Percentiles rank a stretch among this genome's conserved stretches.
Conservation (phyloP, 2,888 invertebrate genomes). For the Anagyrus pseudococci region DNA sequence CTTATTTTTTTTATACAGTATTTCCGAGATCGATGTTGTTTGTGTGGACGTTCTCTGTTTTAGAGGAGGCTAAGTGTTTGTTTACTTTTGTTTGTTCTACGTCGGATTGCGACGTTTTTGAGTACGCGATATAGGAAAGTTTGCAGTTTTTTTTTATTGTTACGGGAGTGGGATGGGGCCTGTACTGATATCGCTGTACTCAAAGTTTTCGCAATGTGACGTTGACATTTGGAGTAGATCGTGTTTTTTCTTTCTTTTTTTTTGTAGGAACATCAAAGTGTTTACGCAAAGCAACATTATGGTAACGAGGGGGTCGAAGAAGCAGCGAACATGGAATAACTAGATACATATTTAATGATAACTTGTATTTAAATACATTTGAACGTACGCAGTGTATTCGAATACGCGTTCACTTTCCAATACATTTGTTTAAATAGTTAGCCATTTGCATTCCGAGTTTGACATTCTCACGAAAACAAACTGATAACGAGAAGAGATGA, state of each 20-base stretch:
- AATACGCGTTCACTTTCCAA: background rate
- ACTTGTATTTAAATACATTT: background rate
- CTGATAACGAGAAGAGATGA: background rate
- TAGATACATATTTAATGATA: too few relatives aligned
- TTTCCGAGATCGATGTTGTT: background rate
- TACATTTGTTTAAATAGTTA: conserved; percentile 18
- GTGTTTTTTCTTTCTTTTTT: conserved; percentile 8
- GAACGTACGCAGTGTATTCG: background rate
- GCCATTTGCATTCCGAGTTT: background rate
- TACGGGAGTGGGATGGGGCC: too few relatives aligned
- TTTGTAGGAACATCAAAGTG: conserved; percentile 13
- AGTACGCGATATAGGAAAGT: background rate
- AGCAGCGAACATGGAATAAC: too few relatives aligned
- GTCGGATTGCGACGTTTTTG: conserved; percentile 8
- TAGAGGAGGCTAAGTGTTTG: too few relatives aligned
- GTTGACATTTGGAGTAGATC: background rate
- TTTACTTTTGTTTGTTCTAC: too few relatives aligned
- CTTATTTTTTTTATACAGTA: background rate
- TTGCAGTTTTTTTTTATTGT: background rate
- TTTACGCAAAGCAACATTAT: conserved; percentile 16
- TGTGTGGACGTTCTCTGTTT: background rate
- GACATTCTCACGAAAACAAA: conserved; percentile 2
- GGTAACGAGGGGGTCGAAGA: too few relatives aligned
- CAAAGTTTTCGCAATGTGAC: conserved; percentile 20
- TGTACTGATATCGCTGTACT: too few relatives aligned